phyloP scores from a whole-genome alignment of 2,888 invertebrate species.

The Troides aeacus region DNA sequence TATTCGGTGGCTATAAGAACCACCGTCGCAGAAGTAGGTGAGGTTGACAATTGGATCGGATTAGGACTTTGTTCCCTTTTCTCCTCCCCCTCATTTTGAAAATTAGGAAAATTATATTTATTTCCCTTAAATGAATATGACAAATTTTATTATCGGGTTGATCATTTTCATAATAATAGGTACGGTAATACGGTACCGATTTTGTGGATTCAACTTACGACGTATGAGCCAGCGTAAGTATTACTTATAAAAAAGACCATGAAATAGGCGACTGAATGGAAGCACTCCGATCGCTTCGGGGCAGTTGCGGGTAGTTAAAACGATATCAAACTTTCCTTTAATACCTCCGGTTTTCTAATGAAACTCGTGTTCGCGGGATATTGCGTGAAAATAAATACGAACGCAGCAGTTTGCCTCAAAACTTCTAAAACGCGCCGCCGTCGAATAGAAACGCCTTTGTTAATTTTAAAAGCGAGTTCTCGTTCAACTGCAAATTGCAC shows the following conservation, averaged over 20 bases:
- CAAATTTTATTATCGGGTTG: not conserved
- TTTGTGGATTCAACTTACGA: conserved; percentile 25
- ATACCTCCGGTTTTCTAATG: conserved; percentile 53
- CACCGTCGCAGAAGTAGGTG: too few relatives aligned
- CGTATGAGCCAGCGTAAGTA: conserved; percentile 34
- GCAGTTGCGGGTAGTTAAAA: conserved; percentile 42
- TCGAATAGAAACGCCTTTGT: conserved; percentile 61
- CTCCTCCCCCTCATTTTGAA: too few relatives aligned
- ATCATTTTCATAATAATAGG: not conserved
- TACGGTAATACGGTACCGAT: not conserved
- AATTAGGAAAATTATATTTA: too few relatives aligned
- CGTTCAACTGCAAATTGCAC: conserved; percentile 48
- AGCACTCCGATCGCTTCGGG: conserved; percentile 38
- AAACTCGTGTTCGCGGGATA: conserved; percentile 61
- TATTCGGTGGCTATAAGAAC: too few relatives aligned
- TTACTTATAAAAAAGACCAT: conserved; percentile 43
- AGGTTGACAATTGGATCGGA: too few relatives aligned
- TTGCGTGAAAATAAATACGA: conserved; percentile 68
- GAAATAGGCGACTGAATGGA: conserved; percentile 43
- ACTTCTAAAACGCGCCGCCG: conserved; percentile 62
- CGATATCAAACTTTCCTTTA: conserved; percentile 56
- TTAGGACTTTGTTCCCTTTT: too few relatives aligned
- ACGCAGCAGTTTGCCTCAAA: conserved; percentile 56
- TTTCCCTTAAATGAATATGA: conserved; percentile 1
- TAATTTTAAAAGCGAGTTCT: conserved; percentile 60